A percentile compares a stretch with the other conserved stretches of the same genome.
These are phyloP conservation scores for Andrena marginata DNA, from an alignment of 2,888 invertebrate genomes.

Conservation along the genomic window DNA sequence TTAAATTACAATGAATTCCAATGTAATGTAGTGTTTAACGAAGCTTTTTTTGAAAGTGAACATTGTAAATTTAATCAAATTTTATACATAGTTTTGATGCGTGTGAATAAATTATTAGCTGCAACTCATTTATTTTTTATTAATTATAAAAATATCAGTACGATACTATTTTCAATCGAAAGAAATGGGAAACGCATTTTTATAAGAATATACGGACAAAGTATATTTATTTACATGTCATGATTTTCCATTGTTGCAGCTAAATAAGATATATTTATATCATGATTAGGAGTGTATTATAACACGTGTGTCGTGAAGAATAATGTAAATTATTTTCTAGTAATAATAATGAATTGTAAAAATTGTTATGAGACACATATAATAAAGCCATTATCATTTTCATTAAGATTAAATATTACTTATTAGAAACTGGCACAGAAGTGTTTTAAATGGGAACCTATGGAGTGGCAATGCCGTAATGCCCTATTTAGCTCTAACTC, in stretches of 20 bases:
- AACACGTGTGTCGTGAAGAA: constrained; percentile 17
- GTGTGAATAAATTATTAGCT: constrained; percentile 30
- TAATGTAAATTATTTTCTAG: constrained; percentile 38
- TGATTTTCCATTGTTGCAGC: constrained; percentile 21
- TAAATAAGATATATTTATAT: constrained; percentile 16
- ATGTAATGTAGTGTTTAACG: constrained; percentile 1
- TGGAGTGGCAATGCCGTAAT: no score
- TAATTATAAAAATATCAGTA: constrained; percentile 3
- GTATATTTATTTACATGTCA: constrained; percentile 37
- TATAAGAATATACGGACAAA: constrained; percentile 24
- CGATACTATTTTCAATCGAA: constrained; percentile 15
- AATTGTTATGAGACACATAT: constrained; percentile 22
- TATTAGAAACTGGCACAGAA: neutral
- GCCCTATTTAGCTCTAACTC: no score
- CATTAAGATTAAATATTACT: constrained; percentile 21
- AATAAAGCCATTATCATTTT: constrained; percentile 19
- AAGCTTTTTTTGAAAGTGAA: constrained; percentile 16
- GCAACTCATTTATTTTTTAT: constrained; percentile 38
- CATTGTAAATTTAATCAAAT: constrained; percentile 22
- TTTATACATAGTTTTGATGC: constrained; percentile 41
- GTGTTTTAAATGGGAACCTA: no score
- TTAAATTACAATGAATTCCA: constrained; percentile 26
- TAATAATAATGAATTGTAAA: constrained; percentile 26
- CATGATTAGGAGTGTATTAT: constrained; percentile 15
- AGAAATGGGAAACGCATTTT: neutral